Conservation (phyloP, 2,888 invertebrate species). For the Oscheius sp. region DNA sequence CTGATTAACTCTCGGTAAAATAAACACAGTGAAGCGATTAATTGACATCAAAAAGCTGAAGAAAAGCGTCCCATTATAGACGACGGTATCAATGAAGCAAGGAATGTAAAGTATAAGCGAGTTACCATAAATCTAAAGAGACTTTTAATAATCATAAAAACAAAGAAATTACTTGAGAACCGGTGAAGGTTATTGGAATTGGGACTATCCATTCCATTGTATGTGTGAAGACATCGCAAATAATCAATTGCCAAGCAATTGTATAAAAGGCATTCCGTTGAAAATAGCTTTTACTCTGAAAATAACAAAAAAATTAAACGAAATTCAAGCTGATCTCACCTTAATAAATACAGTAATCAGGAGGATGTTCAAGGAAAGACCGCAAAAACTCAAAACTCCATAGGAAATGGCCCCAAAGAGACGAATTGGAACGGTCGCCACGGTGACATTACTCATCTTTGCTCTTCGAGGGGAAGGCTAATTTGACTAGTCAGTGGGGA, state of each 20-base stretch:
- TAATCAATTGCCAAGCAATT: constrained; percentile 8
- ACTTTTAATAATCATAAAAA: no score
- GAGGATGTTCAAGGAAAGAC: not conserved
- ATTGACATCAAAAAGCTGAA: constrained; percentile 13
- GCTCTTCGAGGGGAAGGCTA: no score
- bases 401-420: not conserved
- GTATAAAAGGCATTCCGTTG: constrained; percentile 3
- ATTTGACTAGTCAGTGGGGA: no score
- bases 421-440: not conserved
- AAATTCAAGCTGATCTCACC: no score
- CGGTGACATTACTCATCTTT: not conserved
- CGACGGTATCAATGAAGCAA: constrained; percentile 2
- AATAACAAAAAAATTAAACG: no score
- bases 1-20: not conserved
- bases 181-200: not conserved
- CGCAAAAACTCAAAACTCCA: not conserved
- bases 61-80: constrained; percentile 4
- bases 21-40: constrained; percentile 9
- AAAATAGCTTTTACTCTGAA: no score
- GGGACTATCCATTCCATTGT: not conserved
- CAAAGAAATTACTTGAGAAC: not conserved
- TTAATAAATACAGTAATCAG: not conserved
- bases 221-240: constrained; percentile 1
- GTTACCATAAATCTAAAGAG: constrained; percentile 2
- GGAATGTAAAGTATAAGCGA: not conserved